Evolutionary conservation across 2,797 vertebrate species (phyloP).

Genomic region (Tragelaphus oryx): DNA sequence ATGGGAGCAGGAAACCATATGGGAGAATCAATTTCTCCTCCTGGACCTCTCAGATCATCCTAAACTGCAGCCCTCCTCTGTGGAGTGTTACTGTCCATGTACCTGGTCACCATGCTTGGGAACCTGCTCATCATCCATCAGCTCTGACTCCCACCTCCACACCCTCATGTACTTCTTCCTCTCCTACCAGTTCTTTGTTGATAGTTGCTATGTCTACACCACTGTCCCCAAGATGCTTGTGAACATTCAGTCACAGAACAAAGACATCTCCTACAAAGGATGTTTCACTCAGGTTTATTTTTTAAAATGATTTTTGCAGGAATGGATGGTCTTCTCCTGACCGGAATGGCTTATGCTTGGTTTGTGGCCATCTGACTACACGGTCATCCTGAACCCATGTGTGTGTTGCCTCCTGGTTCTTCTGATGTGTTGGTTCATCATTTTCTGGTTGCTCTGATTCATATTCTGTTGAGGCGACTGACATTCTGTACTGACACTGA

Average conservation of each 20-base stretch:
- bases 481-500: background rate
- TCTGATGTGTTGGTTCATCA: background rate
- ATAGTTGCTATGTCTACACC: conserved; percentile 48
- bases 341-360: conserved; percentile 57
- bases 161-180: conserved; percentile 68
- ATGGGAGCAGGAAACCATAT: conserved; percentile 42
- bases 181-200: conserved; percentile 28
- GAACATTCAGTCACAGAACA: background rate
- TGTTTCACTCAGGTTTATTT: conserved; percentile 65
- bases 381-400: conserved; percentile 13
- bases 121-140: conserved; percentile 42
- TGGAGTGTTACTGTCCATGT: background rate
- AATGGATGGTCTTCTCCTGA: conserved; percentile 42
- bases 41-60: conserved; percentile 31
- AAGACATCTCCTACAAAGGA: background rate
- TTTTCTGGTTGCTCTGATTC: background rate
- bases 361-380: conserved; percentile 56
- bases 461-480: background rate
- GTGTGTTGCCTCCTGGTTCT: conserved; percentile 18
- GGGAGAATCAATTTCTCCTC: conserved; percentile 14
- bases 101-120: background rate
- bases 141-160: conserved; percentile 27
- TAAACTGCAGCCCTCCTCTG: conserved; percentile 20
- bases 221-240: conserved; percentile 51
- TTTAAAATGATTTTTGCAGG: conserved; percentile 41